These are phyloP conservation scores for Drosophila tsacasi DNA, from an alignment of 1,140 invertebrate genomes.

Conservation along the genomic window DNA sequence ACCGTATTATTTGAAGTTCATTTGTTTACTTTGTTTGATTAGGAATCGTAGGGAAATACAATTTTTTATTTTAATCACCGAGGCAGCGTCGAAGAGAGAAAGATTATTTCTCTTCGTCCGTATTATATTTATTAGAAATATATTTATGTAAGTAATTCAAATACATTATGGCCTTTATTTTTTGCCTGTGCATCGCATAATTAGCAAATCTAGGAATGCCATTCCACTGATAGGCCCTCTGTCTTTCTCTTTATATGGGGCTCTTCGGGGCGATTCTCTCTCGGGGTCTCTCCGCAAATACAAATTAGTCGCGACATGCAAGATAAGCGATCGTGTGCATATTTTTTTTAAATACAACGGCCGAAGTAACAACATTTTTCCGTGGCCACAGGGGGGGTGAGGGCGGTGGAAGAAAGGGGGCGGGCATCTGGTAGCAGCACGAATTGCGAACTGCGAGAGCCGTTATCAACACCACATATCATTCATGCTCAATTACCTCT, in stretches of 20 bases:
- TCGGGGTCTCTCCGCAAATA: conserved; percentile 50
- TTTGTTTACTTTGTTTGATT: not conserved
- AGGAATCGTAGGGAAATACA: too few species aligned
- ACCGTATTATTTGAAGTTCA: not conserved
- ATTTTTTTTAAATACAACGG: conserved; percentile 38
- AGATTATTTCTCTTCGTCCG: not conserved
- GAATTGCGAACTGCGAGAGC: conserved; percentile 19
- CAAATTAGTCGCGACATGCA: conserved; percentile 73
- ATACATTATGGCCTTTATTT: not conserved
- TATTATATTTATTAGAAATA: not conserved
- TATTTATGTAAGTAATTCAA: not conserved
- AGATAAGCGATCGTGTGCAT: conserved; percentile 69
- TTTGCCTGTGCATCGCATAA: conserved; percentile 43
- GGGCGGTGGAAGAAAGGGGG: conserved; percentile 3
- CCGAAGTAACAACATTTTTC: conserved; percentile 55
- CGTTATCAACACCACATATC: conserved; percentile 59
- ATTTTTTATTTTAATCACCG: too few species aligned
- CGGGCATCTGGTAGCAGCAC: conserved; percentile 21
- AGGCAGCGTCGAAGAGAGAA: not conserved
- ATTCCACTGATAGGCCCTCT: conserved; percentile 15
- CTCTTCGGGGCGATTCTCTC: conserved; percentile 1
- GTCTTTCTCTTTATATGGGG: conserved; percentile 15
- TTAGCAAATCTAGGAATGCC: conserved; percentile 54
- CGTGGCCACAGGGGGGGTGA: not conserved
- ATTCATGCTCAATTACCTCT: conserved; percentile 61